These are phyloP conservation scores for Druceiella hillmani DNA, from an alignment of 2,888 invertebrate genomes.

Conservation along the genomic window DNA sequence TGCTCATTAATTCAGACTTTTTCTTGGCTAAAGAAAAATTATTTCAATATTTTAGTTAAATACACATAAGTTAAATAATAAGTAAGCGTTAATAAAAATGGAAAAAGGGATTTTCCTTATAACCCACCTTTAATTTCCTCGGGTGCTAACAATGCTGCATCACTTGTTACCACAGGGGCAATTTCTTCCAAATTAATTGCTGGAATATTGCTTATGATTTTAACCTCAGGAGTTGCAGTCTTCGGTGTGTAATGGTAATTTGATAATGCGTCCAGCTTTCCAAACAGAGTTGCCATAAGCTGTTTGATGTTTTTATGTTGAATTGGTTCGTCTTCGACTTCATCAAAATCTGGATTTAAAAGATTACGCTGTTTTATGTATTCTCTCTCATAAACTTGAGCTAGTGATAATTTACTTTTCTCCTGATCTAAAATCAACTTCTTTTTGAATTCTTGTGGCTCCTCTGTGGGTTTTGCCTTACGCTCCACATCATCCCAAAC, in stretches of 20 bases:
- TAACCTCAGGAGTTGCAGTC: slow-evolving; percentile 77
- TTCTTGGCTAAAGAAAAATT: slow-evolving; percentile 19
- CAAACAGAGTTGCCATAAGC: slow-evolving; percentile 70
- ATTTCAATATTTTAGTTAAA: not conserved
- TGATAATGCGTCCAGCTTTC: slow-evolving; percentile 84
- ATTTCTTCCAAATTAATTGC: slow-evolving; percentile 94
- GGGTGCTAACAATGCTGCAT: slow-evolving; percentile 82
- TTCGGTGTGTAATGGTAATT: slow-evolving; percentile 95
- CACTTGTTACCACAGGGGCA: slow-evolving; percentile 82
- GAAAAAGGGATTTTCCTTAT: not conserved
- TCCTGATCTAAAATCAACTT: slow-evolving; percentile 85
- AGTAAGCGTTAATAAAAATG: not conserved
- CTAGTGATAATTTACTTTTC: slow-evolving; percentile 89
- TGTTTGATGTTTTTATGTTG: slow-evolving; percentile 73
- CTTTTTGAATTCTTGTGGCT: slow-evolving; percentile 81
- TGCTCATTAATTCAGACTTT: slow-evolving; percentile 57
- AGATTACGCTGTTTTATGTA: slow-evolving; percentile 64
- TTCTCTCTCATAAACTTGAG: slow-evolving; percentile 91
- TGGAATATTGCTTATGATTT: slow-evolving; percentile 86
- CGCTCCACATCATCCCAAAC: slow-evolving; percentile 91
- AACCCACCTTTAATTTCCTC: slow-evolving; percentile 75
- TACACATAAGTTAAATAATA: no score
- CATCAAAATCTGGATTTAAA: slow-evolving; percentile 49
- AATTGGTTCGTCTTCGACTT: slow-evolving; percentile 62
- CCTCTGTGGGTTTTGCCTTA: slow-evolving; percentile 79